These are phyloP conservation scores for Sinelater perroti DNA, from an alignment of 2,888 invertebrate species.

Conservation along the genomic window DNA sequence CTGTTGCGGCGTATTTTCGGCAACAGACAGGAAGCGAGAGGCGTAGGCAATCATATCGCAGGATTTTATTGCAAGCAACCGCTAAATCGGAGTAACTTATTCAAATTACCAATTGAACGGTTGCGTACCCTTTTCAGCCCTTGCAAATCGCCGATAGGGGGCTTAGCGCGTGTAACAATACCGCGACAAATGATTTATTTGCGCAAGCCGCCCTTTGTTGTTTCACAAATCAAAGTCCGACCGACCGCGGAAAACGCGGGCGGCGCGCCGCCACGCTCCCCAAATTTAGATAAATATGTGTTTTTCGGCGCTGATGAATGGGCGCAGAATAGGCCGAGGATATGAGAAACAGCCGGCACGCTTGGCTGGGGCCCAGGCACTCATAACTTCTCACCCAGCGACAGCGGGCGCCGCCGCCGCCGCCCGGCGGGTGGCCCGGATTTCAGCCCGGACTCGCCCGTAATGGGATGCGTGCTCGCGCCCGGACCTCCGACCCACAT, in stretches of 20 bases:
- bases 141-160: slow-evolving; percentile 14
- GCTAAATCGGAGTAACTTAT: slow-evolving; percentile 4
- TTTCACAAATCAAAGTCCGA: too few relatives aligned
- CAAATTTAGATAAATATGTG: slow-evolving; percentile 10
- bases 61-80: slow-evolving; percentile 11
- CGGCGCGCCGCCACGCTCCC: background rate
- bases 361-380: slow-evolving; percentile 20
- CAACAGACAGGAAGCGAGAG: too few relatives aligned
- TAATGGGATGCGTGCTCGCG: slow-evolving; percentile 5
- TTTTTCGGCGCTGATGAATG: slow-evolving; percentile 13
- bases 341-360: slow-evolving; percentile 19
- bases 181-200: slow-evolving; percentile 11
- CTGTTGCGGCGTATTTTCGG: too few relatives aligned
- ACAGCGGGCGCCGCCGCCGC: slow-evolving; percentile 13
- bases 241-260: too few relatives aligned
- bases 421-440: background rate
- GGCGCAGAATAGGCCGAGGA: slow-evolving; percentile 20
- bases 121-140: slow-evolving; percentile 10
- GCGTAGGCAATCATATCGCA: background rate
- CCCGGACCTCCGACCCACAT: background rate
- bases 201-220: slow-evolving; percentile 8
- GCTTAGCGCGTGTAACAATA: background rate
- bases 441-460: slow-evolving; percentile 5
- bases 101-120: slow-evolving; percentile 13
- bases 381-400: slow-evolving; percentile 23